These are phyloP conservation scores for Ceyx erithaca DNA, from an alignment of 2,797 vertebrate genomes.

Conservation along the genomic window DNA sequence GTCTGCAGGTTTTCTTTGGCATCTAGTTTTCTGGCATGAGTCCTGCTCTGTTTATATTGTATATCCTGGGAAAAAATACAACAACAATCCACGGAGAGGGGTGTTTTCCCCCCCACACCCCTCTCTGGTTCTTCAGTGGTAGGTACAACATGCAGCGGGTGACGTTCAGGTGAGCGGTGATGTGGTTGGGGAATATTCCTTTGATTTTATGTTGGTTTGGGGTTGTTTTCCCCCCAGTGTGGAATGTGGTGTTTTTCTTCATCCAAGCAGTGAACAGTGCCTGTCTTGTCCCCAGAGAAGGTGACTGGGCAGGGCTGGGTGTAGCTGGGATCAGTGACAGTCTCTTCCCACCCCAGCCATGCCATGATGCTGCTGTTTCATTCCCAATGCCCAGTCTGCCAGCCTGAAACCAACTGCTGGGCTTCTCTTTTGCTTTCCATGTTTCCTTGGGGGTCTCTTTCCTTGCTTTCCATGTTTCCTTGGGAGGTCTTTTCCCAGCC, in stretches of 20 bases:
- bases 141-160: conserved; percentile 75
- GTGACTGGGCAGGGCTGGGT: conserved; percentile 63
- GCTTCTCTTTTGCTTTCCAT: conserved; percentile 82
- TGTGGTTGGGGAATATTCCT: background rate
- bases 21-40: conserved; percentile 91
- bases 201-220: too few relatives aligned
- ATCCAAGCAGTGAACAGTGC: conserved; percentile 85
- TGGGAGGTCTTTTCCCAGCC: conserved; percentile 66
- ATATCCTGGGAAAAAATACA: conserved; percentile 66
- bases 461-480: conserved; percentile 69
- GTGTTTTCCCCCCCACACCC: conserved; percentile 44
- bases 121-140: conserved; percentile 63
- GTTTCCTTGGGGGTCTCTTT: conserved; percentile 70
- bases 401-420: conserved; percentile 87
- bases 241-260: conserved; percentile 82
- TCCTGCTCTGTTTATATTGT: conserved; percentile 88
- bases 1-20: conserved; percentile 79
- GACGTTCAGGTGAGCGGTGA: conserved; percentile 70
- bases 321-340: too few relatives aligned
- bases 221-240: background rate
- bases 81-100: conserved; percentile 60
- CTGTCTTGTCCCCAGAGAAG: conserved; percentile 85
- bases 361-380: conserved; percentile 26
- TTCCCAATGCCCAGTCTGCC: conserved; percentile 80
- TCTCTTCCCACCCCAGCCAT: background rate